Evolutionary conservation across 2,113 vertebrate genomes (phyloP).

Genomic region (Cricetomys ansorgei): DNA sequence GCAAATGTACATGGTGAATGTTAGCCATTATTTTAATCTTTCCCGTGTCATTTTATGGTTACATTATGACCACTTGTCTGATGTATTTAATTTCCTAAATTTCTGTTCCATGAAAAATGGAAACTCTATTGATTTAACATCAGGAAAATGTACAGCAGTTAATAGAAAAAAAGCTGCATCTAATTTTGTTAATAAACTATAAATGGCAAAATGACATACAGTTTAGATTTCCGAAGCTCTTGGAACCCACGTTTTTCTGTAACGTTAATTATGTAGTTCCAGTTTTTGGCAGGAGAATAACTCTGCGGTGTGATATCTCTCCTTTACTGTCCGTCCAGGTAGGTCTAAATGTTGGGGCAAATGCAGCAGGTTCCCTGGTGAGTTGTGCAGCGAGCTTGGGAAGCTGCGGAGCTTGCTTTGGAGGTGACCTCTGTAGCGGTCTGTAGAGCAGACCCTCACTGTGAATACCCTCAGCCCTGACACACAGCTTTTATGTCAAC

Average conservation of each 20-base stretch:
- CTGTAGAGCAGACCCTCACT: not conserved
- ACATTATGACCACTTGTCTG: conserved; percentile 79
- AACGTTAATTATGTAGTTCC: conserved; percentile 83
- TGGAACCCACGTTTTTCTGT: conserved; percentile 74
- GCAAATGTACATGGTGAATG: conserved; percentile 71
- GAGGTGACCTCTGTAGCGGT: not conserved
- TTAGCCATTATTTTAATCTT: conserved; percentile 68
- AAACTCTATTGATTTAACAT: conserved; percentile 87
- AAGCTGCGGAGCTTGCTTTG: not conserved
- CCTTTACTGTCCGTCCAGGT: not conserved
- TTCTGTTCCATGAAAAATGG: conserved; percentile 85
- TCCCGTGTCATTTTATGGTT: conserved; percentile 78
- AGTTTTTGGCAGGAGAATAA: conserved; percentile 72
- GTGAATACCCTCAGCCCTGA: not conserved
- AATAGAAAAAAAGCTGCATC: conserved; percentile 79
- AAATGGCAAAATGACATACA: conserved; percentile 85
- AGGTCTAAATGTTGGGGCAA: not conserved
- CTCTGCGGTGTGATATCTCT: not conserved
- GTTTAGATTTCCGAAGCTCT: conserved; percentile 84
- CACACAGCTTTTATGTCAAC: not conserved
- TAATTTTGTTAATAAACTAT: conserved; percentile 89
- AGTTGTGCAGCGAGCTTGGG: not conserved
- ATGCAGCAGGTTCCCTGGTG: conserved; percentile 10
- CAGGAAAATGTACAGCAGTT: conserved; percentile 84
- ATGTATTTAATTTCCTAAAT: conserved; percentile 85